Base-by-base conservation (phyloP, 1,140 invertebrate genomes). In the Drosophila serrata region DNA sequence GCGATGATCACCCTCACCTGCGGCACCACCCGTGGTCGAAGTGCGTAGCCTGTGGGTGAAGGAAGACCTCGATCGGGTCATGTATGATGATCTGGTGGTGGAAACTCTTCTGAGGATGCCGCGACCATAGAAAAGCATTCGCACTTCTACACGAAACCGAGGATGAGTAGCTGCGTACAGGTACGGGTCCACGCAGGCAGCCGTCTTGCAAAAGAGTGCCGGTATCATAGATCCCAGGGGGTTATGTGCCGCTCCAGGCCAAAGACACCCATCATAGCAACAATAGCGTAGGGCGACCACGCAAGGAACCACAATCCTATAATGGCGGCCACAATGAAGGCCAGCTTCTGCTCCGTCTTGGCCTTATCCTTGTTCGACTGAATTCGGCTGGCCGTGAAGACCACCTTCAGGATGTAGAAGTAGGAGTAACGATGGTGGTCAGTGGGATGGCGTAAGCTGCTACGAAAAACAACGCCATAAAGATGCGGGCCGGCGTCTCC, bases 231-330 rank as follows among this genome's bases (percentile, higher is more conserved):
- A 96, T 2, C 93, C 88, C 15, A 95, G 73, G 0, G 96, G 96
- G 95, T 95, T 13, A 97, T 94, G 6, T 94, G 81, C 29, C 95
- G 81, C 67, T 94, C 94, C 55, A 93, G 90, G 9, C 95, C 96
- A 63, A 95, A 95, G 61, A 96, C 95, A 0, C 96, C 96, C 9
- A 97, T 92, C 13, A 97, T 93, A 12, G 96, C 94, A 2, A 97
- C 95, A 7, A 95, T 91, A 1, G 96, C 95, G 81, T 97, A 97
- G 0, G 96, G 96, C 0, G 96, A 96, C 96, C 96, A 97, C 5
- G 96, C 95, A 8, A 95, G 75, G 76, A 97, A 95, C 94, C 96
- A 97, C 55, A 96, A 87, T 0, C 94, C 93, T 56, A 96, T 95
- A 0, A 96, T 94, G 12, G 94, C 93, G 12, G 96, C 94, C 17